Conservation (phyloP, 2,797 vertebrate genomes). For the Caiman crocodilus region DNA sequence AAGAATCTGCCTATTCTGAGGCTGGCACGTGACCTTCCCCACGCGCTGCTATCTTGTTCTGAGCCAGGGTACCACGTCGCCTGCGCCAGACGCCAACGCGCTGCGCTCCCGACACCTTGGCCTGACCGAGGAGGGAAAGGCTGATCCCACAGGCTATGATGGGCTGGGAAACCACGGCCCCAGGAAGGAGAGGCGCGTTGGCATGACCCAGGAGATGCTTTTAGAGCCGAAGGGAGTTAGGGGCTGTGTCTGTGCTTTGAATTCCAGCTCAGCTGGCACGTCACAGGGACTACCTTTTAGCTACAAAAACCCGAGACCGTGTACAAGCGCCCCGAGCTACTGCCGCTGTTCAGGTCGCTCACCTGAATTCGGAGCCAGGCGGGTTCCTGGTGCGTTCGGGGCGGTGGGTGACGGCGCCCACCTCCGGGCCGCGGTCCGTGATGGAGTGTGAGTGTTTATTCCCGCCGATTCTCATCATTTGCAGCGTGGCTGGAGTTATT, state of each 20-base stretch:
- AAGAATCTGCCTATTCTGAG: too few relatives aligned
- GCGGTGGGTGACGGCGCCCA: background rate
- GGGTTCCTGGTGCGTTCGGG: background rate
- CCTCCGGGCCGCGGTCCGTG: background rate
- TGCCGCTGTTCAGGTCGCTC: background rate
- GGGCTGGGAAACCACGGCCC: background rate
- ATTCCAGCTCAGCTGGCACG: too few relatives aligned
- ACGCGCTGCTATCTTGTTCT: rapidly evolving
- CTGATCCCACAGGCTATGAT: too few relatives aligned
- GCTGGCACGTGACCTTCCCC: too few relatives aligned
- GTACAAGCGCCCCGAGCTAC: too few relatives aligned
- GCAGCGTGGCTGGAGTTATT: constrained; percentile 67
- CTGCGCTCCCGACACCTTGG: background rate
- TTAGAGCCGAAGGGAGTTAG: background rate
- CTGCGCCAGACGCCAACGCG: rapidly evolving
- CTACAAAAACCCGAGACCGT: too few relatives aligned
- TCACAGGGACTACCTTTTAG: too few relatives aligned
- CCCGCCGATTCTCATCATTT: constrained; percentile 70
- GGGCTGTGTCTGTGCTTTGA: too few relatives aligned
- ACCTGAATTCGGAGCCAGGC: background rate
- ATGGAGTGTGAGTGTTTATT: constrained; percentile 66
- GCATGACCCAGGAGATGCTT: background rate
- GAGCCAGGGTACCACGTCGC: background rate
- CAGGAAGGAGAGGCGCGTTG: background rate
- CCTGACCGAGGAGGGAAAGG: too few relatives aligned